phyloP scores from a whole-genome alignment of 2,888 invertebrate genomes.

The Creontiades dilutus region DNA sequence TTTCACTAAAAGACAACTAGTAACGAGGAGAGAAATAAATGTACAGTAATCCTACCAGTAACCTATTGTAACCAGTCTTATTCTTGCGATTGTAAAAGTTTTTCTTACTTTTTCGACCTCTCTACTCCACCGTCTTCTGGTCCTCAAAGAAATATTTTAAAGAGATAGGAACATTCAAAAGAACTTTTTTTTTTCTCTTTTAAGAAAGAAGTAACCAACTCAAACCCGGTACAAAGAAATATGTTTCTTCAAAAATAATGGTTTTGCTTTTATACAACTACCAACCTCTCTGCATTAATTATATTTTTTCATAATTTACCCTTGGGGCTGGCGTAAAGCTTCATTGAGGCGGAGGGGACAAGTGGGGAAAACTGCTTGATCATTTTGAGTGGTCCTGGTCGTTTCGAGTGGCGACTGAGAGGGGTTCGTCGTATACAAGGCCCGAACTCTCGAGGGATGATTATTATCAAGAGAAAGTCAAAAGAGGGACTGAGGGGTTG shows the following conservation, averaged over 20 bases:
- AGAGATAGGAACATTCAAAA: background rate
- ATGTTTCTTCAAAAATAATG: background rate
- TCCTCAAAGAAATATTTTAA: background rate
- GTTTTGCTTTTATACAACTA: background rate
- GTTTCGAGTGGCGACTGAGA: background rate
- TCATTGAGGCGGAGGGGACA: background rate
- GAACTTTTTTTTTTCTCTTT: background rate
- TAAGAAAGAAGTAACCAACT: background rate
- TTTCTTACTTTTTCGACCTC: background rate
- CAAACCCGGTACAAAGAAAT: background rate
- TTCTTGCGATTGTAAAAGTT: too few relatives aligned
- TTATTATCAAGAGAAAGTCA: slow-evolving; percentile 2
- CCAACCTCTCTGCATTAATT: slow-evolving; percentile 38
- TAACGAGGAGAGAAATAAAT: too few relatives aligned
- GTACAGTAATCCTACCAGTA: too few relatives aligned
- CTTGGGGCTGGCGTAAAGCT: background rate
- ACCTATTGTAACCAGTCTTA: too few relatives aligned
- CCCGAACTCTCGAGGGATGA: background rate
- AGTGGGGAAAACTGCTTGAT: slow-evolving; percentile 31
- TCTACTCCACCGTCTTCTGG: background rate
- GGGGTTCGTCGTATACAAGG: background rate
- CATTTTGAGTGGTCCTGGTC: slow-evolving; percentile 27
- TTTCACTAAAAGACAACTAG: too few relatives aligned
- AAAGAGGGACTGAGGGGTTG: background rate
- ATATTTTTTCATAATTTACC: slow-evolving; percentile 58